These are phyloP conservation scores for Drosophila parvula DNA, from an alignment of 1,140 invertebrate species.

Conservation along the genomic window DNA sequence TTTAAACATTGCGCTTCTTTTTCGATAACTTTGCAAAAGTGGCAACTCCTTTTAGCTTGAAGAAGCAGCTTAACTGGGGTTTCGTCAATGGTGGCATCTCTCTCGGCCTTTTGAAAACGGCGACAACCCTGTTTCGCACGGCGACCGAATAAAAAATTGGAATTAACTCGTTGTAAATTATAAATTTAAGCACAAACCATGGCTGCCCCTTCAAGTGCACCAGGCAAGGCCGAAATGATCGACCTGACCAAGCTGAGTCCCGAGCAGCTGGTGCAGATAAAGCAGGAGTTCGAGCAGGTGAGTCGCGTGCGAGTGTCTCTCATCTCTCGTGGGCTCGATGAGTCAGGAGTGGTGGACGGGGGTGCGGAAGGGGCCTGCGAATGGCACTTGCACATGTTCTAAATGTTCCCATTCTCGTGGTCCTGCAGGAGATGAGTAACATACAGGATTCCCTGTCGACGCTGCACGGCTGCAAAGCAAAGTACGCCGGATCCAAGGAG, in stretches of 20 bases:
- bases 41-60: background rate
- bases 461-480: slow-evolving; percentile 94
- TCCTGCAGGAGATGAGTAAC: slow-evolving; percentile 90
- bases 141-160: slow-evolving; percentile 36
- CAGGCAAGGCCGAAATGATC: slow-evolving; percentile 87
- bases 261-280: slow-evolving; percentile 91
- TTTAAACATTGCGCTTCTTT: background rate
- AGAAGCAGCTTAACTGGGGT: background rate
- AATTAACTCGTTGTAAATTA: slow-evolving; percentile 60
- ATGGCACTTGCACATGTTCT: slow-evolving; percentile 51
- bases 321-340: slow-evolving; percentile 21
- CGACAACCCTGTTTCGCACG: background rate
- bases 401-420: slow-evolving; percentile 18
- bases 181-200: slow-evolving; percentile 62
- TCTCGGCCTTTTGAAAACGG: background rate
- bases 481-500: slow-evolving; percentile 94
- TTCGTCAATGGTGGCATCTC: background rate
- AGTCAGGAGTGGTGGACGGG: slow-evolving; percentile 18
- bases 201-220: slow-evolving; percentile 60
- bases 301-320: slow-evolving; percentile 65
- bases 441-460: slow-evolving; percentile 95
- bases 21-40: background rate
- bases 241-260: slow-evolving; percentile 91
- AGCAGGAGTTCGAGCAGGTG: slow-evolving; percentile 94
- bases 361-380: slow-evolving; percentile 2